Evolutionary conservation across 2,797 vertebrate species (phyloP), one percentile per base, ranked within the genome.

Genomic region (Anguilla megastoma): DNA sequence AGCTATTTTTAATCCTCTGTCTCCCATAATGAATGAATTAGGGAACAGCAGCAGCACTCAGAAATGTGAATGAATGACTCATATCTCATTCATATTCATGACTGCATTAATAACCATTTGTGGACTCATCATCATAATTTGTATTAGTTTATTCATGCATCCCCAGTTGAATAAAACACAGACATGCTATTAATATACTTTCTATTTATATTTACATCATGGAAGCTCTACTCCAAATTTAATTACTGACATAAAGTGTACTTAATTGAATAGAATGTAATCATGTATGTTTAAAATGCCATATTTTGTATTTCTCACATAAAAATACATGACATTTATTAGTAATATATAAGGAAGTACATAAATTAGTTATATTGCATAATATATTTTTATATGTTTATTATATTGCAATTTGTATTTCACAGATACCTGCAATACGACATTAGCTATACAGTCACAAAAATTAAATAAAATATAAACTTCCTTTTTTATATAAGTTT

Each of bases 21-120:
- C 79, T 14, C 8, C 33, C 30, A 18, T 79, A 79, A 79, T 82
- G 79, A 50, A 82, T 82, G 45, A 50, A 82, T 82, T 82, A 82
- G 14, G 74, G 7, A 50, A n/a, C 45, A 2, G 0, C 79, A 50
- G 45, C 2, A 21, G 74, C 3, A 79, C 36, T 21, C 74, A 76
- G 69, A 33, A 30, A 12, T 82, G 79, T n/a, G 7, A 24, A n/a
- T 14, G 74, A 3, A 21, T 76, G 74, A 76, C 74, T 82, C 45
- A 82, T n/a, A 82, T 9, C 30, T 14, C 36, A 18, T 82, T 82
- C 41, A 24, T 10, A 82, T 82, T 82, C 45, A 82, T 50, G 14
- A 79, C 33, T 21, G 12, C 33, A 50, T 82, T 50, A 50, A 21
- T 24, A 2, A n/a, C 8, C n/a, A 24, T 82, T 82, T 45, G n/a